Percentiles rank a stretch among this genome's conserved stretches.
Conservation (phyloP, 2,797 vertebrate genomes). For the Acanthornis magna region DNA sequence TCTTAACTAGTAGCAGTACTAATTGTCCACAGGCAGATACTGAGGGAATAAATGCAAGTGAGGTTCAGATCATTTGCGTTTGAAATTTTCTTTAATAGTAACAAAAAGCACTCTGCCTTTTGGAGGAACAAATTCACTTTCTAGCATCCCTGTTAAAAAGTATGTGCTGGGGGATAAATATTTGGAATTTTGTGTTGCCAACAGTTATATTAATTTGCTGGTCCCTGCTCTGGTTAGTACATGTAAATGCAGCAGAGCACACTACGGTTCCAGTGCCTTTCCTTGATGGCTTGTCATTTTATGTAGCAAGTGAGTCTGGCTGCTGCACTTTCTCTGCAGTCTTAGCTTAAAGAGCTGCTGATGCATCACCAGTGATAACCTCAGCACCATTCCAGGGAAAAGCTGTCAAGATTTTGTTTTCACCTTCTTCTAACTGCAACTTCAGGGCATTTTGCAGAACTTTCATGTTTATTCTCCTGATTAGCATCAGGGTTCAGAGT, state of each 20-base stretch:
- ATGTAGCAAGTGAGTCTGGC: not conserved
- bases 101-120: not conserved
- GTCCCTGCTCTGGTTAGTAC: not conserved
- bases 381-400: not conserved
- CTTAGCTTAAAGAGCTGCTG: not conserved
- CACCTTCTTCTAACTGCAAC: not conserved
- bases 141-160: not conserved
- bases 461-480: not conserved
- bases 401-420: conserved; percentile 19
- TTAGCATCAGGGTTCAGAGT: conserved; percentile 13
- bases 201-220: not conserved
- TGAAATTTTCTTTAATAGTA: not conserved
- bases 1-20: not conserved
- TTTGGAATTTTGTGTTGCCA: not conserved
- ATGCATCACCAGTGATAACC: not conserved
- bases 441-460: not conserved
- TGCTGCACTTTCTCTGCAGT: not conserved
- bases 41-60: not conserved
- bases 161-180: not conserved
- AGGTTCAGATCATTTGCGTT: not conserved
- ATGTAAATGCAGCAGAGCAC: not conserved
- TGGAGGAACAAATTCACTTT: not conserved
- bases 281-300: not conserved
- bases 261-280: not conserved
- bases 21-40: not conserved